phyloP scores from a whole-genome alignment of 2,888 invertebrate species.

The Lordiphosa fenestrarum region DNA sequence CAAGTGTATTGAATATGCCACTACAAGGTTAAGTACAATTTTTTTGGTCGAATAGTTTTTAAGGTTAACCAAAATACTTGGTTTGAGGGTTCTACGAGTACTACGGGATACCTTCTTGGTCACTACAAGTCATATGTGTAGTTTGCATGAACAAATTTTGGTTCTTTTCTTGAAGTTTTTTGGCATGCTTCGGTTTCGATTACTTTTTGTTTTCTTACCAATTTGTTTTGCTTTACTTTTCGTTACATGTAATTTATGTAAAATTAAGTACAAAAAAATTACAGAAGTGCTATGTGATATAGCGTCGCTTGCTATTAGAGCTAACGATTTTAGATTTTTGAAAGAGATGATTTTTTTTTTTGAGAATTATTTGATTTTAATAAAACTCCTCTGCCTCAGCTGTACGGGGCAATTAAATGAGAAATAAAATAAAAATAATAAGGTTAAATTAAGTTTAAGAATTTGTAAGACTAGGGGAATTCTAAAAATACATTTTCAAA shows the following conservation, averaged over 20 bases:
- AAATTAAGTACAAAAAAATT: conserved; percentile 68
- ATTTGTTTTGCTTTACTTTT: conserved; percentile 50
- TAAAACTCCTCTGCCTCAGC: conserved; percentile 75
- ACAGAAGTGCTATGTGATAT: conserved; percentile 63
- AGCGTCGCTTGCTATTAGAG: conserved; percentile 70
- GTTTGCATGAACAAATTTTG: conserved; percentile 49
- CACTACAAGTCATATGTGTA: conserved; percentile 62
- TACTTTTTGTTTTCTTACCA: conserved; percentile 57
- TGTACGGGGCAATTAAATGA: conserved; percentile 58
- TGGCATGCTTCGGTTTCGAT: conserved; percentile 47
- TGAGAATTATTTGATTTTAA: conserved; percentile 36
- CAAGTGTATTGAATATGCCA: conserved; percentile 11
- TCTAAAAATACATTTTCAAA: conserved; percentile 17
- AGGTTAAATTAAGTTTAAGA: conserved; percentile 40
- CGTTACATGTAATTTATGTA: conserved; percentile 73
- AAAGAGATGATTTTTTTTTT: conserved; percentile 18
- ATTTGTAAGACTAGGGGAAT: conserved; percentile 12
- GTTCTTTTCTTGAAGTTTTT: conserved; percentile 1
- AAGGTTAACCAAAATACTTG: conserved; percentile 2
- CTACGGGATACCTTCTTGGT: conserved; percentile 40
- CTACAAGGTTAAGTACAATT: conserved; percentile 54
- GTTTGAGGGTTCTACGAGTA: conserved; percentile 5
- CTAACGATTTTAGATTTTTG: conserved; percentile 61
- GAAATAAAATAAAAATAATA: conserved; percentile 55
- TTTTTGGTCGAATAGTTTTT: neutral